These are phyloP conservation scores for Leptinotarsa texana DNA, from an alignment of 1,140 invertebrate genomes.

Conservation along the genomic window DNA sequence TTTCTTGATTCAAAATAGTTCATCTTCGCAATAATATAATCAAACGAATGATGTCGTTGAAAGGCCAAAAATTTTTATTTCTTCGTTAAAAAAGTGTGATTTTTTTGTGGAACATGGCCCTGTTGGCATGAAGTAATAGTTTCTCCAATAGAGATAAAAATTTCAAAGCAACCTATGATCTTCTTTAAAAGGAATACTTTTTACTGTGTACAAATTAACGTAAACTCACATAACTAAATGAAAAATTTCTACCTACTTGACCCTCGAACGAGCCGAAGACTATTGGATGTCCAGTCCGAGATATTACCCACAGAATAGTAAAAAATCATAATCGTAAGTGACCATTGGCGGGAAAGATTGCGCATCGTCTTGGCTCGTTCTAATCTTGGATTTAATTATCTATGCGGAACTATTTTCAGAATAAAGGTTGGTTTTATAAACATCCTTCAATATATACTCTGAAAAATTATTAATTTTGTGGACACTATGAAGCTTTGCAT, in stretches of 20 bases:
- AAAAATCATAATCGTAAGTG: background rate
- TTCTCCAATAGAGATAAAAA: too few relatives aligned
- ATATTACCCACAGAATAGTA: background rate
- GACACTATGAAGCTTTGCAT: background rate
- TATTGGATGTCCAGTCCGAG: background rate
- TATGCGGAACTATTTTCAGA: conserved; percentile 1
- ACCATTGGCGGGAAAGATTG: background rate
- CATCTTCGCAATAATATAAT: too few relatives aligned
- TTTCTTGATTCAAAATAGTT: too few relatives aligned
- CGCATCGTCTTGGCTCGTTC: too few relatives aligned
- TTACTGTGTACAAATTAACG: too few relatives aligned
- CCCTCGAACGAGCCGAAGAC: background rate
- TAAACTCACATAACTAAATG: background rate
- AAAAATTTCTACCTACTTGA: background rate
- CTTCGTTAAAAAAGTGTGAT: too few relatives aligned
- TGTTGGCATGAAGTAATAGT: too few relatives aligned
- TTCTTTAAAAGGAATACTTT: too few relatives aligned
- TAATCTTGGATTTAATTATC: background rate
- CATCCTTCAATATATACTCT: background rate
- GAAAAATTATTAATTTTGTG: background rate
- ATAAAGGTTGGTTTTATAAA: background rate
- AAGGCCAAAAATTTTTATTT: too few relatives aligned
- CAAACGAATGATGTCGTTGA: too few relatives aligned
- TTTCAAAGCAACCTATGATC: too few relatives aligned
- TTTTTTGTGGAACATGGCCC: too few relatives aligned